Base-by-base conservation (phyloP, 37 sponge, comb jelly and placozoan genomes). In the Dysidea cf. avara region DNA sequence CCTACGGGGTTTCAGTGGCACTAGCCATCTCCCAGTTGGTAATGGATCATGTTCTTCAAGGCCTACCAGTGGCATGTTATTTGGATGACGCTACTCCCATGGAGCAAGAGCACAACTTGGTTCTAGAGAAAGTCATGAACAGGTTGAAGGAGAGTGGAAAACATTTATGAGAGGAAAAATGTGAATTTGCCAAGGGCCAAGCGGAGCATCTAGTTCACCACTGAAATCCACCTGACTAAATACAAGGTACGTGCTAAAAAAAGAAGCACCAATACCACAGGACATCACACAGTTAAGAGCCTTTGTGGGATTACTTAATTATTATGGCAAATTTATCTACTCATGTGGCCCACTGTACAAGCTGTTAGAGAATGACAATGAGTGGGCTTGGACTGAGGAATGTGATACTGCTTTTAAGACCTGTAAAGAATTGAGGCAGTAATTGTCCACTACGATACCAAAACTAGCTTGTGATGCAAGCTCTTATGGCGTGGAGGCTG, bases 221-320 rank as follows among this genome's bases (percentile, higher is more conserved):
- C 29, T 21, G 72, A 56, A 54, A 56, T 71, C 17, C 53, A 63
- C 38, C 38, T 24, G 29, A 75, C 32, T 39, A 36, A 22, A 64
- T 30, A 25, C 22, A 53, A 25, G 46, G 46, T 43, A 43, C 46
- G 46, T 12, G 46, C 46, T 9, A 32, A 65, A 3, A n/a, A 68
- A 65, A 64, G 49, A 75, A 17, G 76, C 63, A 65, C 64, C 76
- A 22, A 28, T 24, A 31, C 72, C 72, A 29, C 18, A 71, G 36
- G 53, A 71, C 56, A 18, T 71, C 6, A 53, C 46, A 37, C 22
- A 74, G 46, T 3, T 75, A 17, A 64, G 33, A 40, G 59, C 76
- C 17, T 75, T 75, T 28, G 36, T 75, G 30, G 64, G 64, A n/a
- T n/a, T n/a, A n/a, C n/a, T 75, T 25, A 75, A 75, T 66, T 75